Conservation (phyloP, 37 sponge, comb jelly and placozoan species). For the Halisarca cf. caerulea region DNA sequence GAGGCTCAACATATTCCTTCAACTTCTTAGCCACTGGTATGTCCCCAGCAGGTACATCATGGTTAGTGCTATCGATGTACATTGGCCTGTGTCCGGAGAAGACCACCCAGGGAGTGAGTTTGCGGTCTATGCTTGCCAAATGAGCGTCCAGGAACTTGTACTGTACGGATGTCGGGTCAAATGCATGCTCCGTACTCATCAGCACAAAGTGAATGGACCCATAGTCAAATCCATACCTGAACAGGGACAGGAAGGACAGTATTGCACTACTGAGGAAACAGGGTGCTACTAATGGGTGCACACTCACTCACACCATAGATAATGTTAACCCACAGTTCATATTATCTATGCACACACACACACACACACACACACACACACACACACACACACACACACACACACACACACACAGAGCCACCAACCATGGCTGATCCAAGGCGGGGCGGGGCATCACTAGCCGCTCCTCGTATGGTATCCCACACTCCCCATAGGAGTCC, state of each 20-base stretch:
- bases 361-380: too few relatives aligned
- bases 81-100: constrained; percentile 85
- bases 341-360: too few relatives aligned
- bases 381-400: too few relatives aligned
- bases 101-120: constrained; percentile 78
- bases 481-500: constrained; percentile 87
- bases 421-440: constrained; percentile 65
- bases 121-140: constrained; percentile 58
- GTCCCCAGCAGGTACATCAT: constrained; percentile 21
- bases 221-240: constrained; percentile 75
- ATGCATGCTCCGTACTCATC: constrained; percentile 85
- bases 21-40: constrained; percentile 40
- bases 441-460: constrained; percentile 72
- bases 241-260: too few relatives aligned
- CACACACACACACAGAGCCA: too few relatives aligned
- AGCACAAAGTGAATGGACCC: constrained; percentile 66
- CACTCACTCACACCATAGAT: too few relatives aligned
- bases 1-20: constrained; percentile 52
- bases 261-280: too few relatives aligned
- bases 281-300: too few relatives aligned
- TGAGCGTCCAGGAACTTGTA: constrained; percentile 56
- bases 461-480: constrained; percentile 64
- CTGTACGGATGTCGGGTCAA: constrained; percentile 34
- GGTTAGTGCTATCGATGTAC: constrained; percentile 67
- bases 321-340: too few relatives aligned